Evolutionary conservation across 2,888 invertebrate genomes (phyloP), one percentile per base, ranked within the genome.

Genomic region (Herminia tarsipennalis): DNA sequence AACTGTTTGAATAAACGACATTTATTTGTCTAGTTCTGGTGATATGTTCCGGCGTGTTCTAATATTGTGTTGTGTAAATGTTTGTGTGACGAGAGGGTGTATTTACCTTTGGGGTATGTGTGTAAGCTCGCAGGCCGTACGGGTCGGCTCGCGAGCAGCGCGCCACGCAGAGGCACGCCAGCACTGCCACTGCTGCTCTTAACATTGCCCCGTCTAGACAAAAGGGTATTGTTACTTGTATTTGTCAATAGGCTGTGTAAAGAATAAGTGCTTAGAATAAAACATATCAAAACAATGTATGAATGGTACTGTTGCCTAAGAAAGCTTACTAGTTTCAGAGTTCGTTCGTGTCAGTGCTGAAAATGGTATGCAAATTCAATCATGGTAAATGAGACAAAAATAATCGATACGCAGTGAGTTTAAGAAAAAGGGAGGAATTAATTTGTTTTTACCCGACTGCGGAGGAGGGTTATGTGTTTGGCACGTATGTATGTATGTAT

Each of bases 151-250:
- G 85, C 81, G 87, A 85, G 66, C 83, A 75, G 78, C 87, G 86
- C 84, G 88, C 90, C 88, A 88, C 70, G 79, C 81, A 83, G 59
- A 91, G 89, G 86, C 90, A 90, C 88, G 89, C 90, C 67, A 91
- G 78, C 84, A 79, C 85, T 78, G 81, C 83, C 73, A 79, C 83
- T 52, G 73, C 81, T 75, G 76, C 83, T 65, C 80, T 86, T 86
- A 89, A 86, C 91, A 90, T 91, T 86, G 89, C 91, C 89, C 81
- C 66, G 82, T 74, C 88, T 90, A 78, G 14, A 77, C 73, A 52
- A 51, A n/a, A 20, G 58, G 50, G 42, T 48, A 46, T 32, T 37
- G 28, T 54, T 34, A 45, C 33, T 43, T 41, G 32, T 43, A 39
- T 45, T 32, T 29, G 42, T 56, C 34, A 48, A 56, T 53, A 48